A percentile compares a stretch with the other conserved stretches of the same genome.
These are phyloP conservation scores for Columbina picui DNA, from an alignment of 2,113 vertebrate genomes.

Conservation along the genomic window DNA sequence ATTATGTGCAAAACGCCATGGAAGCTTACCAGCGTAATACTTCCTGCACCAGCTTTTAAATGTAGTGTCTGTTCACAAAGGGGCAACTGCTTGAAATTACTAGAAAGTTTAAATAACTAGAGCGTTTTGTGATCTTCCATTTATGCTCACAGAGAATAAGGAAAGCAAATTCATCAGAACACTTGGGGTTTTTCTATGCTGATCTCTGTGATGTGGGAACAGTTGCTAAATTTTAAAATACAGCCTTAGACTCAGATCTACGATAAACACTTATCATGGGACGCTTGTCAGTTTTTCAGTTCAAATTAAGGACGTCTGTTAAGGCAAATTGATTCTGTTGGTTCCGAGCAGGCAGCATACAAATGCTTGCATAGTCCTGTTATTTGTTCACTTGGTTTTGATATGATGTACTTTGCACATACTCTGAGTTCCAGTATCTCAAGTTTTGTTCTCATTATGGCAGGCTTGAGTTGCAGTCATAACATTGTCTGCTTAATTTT, in stretches of 20 bases:
- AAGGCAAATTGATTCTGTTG: neutral
- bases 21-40: neutral
- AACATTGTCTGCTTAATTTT: slow-evolving; percentile 12
- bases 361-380: neutral
- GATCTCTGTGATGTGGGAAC: neutral
- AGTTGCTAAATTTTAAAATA: neutral
- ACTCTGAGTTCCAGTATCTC: neutral
- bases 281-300: neutral
- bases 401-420: neutral
- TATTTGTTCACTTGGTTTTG: neutral
- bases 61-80: neutral
- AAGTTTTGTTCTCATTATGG: neutral
- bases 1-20: neutral
- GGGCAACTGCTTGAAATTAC: neutral
- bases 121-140: neutral
- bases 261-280: neutral
- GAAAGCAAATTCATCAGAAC: neutral
- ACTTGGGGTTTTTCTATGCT: neutral
- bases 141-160: neutral
- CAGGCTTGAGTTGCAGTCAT: neutral
- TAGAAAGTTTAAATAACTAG: neutral
- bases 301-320: neutral
- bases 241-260: neutral
- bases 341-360: neutral
- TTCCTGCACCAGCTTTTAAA: neutral